Evolutionary conservation across 2,797 vertebrate species (phyloP), one percentile per base, ranked within the genome.

Genomic region (Chelonia mydas): DNA sequence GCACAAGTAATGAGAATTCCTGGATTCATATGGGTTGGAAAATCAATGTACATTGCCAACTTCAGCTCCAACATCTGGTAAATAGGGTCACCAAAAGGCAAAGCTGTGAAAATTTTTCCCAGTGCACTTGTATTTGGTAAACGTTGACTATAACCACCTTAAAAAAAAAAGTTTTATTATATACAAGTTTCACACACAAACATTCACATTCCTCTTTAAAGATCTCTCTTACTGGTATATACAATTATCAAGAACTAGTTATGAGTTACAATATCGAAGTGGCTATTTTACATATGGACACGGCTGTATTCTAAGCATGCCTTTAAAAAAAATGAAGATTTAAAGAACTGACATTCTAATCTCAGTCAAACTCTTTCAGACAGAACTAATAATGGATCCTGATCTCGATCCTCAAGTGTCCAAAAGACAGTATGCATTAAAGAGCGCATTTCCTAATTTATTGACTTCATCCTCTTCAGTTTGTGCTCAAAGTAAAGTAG

Each of bases 11-110:
- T 90, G 81, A 99, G 97, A 2, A 99, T 74, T 0, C 99, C 99
- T 1, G 99, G 99, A 10, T 97, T 98, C 99, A 99, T 99, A 78
- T 97, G 98, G 1, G 84, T 90, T 0, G 99, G 99, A 68, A 99
- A 99, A 89, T 99, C 99, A 31, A 99, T 97, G 83, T 99, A 99
- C 98, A 99, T 99, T 94, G 99, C 99, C 83, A 99, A 97, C 95
- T 99, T 99, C 93, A 99, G 98, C 92, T 99, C 99, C 96, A 99
- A 87, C 99, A 99, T 99, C 98, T 99, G 99, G 96, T 98, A 99
- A 87, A 99, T 37, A 2, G 99, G 99, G 2, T 99, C 96, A 1
- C 99, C 99, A 10, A 99, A 80, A 0, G 99, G 99, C 90, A 99
- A n/a, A 11, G 99, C 98, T 1, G 98, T 99, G 97, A 99, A 99